These are phyloP conservation scores for Sturnira hondurensis DNA, from an alignment of 2,113 vertebrate species.

Conservation along the genomic window DNA sequence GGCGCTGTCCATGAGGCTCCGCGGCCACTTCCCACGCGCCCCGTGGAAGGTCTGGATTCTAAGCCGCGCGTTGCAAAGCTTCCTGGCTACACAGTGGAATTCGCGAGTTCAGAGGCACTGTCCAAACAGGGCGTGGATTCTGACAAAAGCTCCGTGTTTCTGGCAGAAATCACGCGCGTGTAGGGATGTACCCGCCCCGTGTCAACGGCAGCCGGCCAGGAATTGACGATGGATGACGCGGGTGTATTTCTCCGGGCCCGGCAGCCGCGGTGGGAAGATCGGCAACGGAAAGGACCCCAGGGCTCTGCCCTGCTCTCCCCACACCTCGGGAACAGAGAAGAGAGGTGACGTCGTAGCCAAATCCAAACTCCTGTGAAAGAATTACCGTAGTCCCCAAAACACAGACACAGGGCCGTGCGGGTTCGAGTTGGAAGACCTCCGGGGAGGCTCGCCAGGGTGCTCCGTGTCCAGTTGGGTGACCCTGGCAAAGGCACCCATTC, in stretches of 20 bases:
- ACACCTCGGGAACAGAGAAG: fast-evolving
- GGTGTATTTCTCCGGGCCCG: background rate
- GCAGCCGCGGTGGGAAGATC: background rate
- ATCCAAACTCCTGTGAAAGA: background rate
- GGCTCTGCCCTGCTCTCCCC: no score
- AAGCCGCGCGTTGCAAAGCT: background rate
- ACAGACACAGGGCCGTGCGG: background rate
- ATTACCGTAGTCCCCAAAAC: background rate
- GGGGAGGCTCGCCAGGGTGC: no score
- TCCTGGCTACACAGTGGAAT: background rate
- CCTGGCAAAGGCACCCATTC: no score
- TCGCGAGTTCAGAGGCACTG: background rate
- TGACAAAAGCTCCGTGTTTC: background rate
- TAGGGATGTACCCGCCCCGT: no score
- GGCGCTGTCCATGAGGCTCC: background rate
- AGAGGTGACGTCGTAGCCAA: background rate
- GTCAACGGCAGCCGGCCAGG: no score
- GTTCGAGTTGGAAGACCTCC: no score
- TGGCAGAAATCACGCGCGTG: background rate
- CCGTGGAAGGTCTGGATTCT: background rate
- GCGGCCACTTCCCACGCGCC: no score
- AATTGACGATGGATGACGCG: background rate
- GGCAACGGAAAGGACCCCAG: background rate
- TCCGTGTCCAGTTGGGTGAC: no score
- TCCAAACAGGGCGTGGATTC: background rate